Evolutionary conservation across 2,113 vertebrate genomes (phyloP).

Genomic region (Gymnarchus niloticus): DNA sequence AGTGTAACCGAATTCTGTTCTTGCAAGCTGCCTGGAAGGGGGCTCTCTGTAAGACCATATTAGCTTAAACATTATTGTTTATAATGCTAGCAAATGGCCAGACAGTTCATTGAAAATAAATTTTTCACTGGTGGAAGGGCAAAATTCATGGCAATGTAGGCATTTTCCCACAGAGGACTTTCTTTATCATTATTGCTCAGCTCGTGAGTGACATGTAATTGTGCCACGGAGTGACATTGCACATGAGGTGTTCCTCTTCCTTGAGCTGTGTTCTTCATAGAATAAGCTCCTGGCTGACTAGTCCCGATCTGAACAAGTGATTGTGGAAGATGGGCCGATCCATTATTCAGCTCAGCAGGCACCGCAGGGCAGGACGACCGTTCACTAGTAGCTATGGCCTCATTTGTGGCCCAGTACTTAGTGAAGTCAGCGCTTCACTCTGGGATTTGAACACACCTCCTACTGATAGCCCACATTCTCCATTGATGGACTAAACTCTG

Average conservation of each 20-base stretch:
- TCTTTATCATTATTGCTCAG: not conserved
- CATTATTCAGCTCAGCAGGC: not conserved
- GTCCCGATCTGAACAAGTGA: too few relatives aligned
- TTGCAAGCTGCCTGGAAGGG: conserved; percentile 9
- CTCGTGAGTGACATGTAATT: not conserved
- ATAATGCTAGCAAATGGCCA: not conserved
- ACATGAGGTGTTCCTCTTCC: not conserved
- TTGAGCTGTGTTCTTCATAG: too few relatives aligned
- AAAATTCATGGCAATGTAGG: too few relatives aligned
- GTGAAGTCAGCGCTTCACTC: not conserved
- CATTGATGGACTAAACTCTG: not conserved
- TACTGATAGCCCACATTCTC: not conserved
- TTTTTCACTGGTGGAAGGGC: not conserved
- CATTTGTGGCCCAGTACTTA: not conserved
- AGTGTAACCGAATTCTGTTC: not conserved
- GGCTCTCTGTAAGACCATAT: conserved; percentile 24
- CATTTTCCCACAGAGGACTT: not conserved
- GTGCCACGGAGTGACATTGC: not conserved
- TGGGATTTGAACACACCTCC: not conserved
- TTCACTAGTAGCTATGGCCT: not conserved
- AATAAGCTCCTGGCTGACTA: too few relatives aligned
- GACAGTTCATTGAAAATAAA: not conserved
- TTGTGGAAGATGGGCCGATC: not conserved
- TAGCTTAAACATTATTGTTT: conserved; percentile 22
- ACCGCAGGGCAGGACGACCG: not conserved